Evolutionary conservation across 2,888 invertebrate species (phyloP), one percentile per base, ranked within the genome.

Genomic region (Cotesia congregata): DNA sequence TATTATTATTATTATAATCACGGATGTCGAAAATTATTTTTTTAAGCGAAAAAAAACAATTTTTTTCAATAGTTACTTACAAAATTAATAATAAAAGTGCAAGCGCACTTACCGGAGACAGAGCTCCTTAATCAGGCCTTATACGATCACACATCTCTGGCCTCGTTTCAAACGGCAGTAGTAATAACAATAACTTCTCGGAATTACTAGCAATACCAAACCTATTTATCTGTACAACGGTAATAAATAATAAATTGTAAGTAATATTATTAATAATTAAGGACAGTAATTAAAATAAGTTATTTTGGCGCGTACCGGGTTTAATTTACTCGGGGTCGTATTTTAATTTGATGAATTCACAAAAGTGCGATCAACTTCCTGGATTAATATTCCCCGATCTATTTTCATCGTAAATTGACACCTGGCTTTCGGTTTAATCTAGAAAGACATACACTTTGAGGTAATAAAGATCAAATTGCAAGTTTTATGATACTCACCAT

Each of bases 141-240:
- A 61, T 73, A 73, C 15, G 74, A 62, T 20, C 62, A 30, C 9
- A 30, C 69, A 69, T 17, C 73, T 68, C 62, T 75, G 69, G 62
- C 75, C 75, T 64, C 69, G 41, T 62, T 70, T 69, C 41, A 17
- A 69, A 20, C 40, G 15, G 6, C 17, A 62, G 12, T 12, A 17
- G 62, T 62, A 62, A 50, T 50, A 50, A 50, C 12, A 50, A 62
- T 20, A 7, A 62, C 15, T 62, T 20, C 60, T 60, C 60, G 60
- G n/a, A 60, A 60, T 60, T 60, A 6, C 12, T 60, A n/a, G 60
- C n/a, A 60, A 62, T n/a, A 62, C 62, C 5, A 15, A 60, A 60
- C 60, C 15, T 62, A 15, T 20, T 20, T 15, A 62, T 62, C 15
- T 62, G 15, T 7, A 7, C 62, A 20, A 17, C 20, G 5, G 2